phyloP scores from a whole-genome alignment of 2,113 vertebrate genomes.

The Calidris pugnax region DNA sequence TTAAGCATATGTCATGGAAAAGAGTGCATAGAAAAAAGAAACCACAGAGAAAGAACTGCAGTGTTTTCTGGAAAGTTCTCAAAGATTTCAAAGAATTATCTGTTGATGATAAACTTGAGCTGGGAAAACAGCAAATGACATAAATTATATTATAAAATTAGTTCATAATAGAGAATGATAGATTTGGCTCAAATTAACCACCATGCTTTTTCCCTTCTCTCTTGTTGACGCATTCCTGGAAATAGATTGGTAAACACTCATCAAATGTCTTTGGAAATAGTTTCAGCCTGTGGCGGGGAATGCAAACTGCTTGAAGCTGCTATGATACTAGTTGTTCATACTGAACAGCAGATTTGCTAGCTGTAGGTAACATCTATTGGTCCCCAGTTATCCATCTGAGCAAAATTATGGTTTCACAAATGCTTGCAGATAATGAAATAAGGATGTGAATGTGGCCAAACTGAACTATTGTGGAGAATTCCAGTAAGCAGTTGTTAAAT shows the following conservation, averaged over 20 bases:
- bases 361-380: neutral
- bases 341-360: neutral
- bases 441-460: neutral
- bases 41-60: fast-evolving
- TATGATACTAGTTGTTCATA: neutral
- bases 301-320: neutral
- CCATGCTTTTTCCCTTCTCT: neutral
- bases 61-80: neutral
- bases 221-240: neutral
- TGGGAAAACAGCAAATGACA: neutral
- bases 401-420: neutral
- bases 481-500: neutral
- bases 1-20: neutral
- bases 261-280: neutral
- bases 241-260: neutral
- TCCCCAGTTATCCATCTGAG: neutral
- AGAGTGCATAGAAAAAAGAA: neutral
- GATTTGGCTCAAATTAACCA: neutral
- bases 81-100: neutral
- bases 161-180: neutral
- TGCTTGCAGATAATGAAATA: neutral
- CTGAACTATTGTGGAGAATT: neutral
- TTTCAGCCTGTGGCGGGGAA: neutral
- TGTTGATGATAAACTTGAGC: neutral
- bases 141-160: neutral